These are phyloP conservation scores for Resseliella maxima DNA, from an alignment of 2,888 invertebrate species.

Conservation along the genomic window DNA sequence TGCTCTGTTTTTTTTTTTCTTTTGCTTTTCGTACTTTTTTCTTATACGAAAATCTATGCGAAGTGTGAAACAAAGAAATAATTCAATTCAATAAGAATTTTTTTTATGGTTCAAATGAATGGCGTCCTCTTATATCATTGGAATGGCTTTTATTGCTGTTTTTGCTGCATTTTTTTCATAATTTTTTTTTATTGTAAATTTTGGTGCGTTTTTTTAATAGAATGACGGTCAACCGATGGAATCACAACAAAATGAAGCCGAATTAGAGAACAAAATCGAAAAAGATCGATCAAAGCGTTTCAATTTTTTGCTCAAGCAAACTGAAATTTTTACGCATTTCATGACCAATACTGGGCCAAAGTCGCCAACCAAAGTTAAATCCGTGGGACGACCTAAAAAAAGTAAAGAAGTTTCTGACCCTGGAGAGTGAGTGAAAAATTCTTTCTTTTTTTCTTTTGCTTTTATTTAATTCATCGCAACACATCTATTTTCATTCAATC, in stretches of 20 bases:
- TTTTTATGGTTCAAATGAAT: not conserved
- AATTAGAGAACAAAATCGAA: conserved; percentile 86
- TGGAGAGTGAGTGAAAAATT: conserved; percentile 70
- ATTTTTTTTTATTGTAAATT: not conserved
- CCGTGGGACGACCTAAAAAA: conserved; percentile 10
- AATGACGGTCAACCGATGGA: conserved; percentile 67
- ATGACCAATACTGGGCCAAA: conserved; percentile 77
- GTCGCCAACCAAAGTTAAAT: conserved; percentile 5
- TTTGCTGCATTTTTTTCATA: not conserved
- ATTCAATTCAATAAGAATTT: not conserved
- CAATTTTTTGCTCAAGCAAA: conserved; percentile 90
- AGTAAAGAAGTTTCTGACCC: conserved; percentile 73
- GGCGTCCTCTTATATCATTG: not conserved
- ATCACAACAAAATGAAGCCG: conserved; percentile 74
- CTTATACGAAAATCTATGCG: not conserved
- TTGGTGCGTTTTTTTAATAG: not conserved
- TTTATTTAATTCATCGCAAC: not conserved
- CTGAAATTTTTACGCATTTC: conserved; percentile 95
- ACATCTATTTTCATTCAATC: not conserved
- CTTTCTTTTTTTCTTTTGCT: not conserved
- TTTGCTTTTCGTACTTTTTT: not conserved
- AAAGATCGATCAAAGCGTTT: conserved; percentile 89
- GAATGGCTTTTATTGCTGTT: no score
- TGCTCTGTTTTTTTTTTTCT: not conserved
- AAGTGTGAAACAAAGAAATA: not conserved